A percentile compares a stretch with the other conserved stretches of the same genome.
These are phyloP conservation scores for Reinhardtius hippoglossoides DNA, from an alignment of 2,113 vertebrate genomes.

Conservation along the genomic window DNA sequence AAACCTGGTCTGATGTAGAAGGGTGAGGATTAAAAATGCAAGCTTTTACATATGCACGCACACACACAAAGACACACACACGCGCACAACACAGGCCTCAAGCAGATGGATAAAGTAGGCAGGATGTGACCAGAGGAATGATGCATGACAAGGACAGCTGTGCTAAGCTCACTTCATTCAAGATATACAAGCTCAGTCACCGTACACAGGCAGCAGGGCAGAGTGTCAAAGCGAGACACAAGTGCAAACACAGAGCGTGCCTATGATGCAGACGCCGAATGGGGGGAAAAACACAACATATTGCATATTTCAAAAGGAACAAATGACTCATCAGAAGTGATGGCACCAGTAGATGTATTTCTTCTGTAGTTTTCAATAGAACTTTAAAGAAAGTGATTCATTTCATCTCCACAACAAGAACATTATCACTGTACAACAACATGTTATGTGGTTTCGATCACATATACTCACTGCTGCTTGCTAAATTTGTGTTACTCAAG, in stretches of 20 bases:
- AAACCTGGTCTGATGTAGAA: constrained; percentile 58
- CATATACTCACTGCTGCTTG: too few relatives aligned
- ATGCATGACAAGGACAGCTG: constrained; percentile 78
- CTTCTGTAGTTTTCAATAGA: neutral
- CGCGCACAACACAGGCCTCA: constrained; percentile 30
- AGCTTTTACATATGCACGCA: constrained; percentile 48
- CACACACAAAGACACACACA: neutral
- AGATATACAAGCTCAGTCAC: constrained; percentile 68
- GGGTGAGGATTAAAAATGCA: constrained; percentile 58
- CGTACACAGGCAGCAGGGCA: constrained; percentile 28
- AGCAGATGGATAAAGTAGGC: constrained; percentile 70
- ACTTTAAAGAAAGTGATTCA: neutral
- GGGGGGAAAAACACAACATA: neutral
- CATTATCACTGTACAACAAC: too few relatives aligned
- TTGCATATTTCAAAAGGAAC: constrained; percentile 35
- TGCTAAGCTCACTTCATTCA: constrained; percentile 71
- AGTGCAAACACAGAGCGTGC: constrained; percentile 38
- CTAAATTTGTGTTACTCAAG: too few relatives aligned
- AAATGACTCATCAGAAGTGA: constrained; percentile 11
- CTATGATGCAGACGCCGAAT: constrained; percentile 24
- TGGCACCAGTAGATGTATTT: neutral
- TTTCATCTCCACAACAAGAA: neutral
- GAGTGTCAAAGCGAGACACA: constrained; percentile 56
- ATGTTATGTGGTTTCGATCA: neutral
- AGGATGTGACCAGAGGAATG: constrained; percentile 72